Conservation (phyloP, 2,797 vertebrate species). For the Phalloptychus januarius region DNA sequence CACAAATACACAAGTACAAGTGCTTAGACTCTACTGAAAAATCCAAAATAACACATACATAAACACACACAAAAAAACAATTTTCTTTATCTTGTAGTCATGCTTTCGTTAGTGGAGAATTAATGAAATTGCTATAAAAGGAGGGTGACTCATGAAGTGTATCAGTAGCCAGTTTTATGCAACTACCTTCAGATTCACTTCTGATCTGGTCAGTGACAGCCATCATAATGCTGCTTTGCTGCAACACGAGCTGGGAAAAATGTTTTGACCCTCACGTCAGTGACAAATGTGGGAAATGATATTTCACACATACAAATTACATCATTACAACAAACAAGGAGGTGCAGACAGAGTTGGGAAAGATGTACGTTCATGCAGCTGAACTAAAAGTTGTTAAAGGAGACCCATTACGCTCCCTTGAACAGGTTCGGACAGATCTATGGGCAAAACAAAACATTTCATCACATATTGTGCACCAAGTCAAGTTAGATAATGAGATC, state of each 20-base stretch:
- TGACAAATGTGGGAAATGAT: neutral
- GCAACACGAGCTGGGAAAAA: neutral
- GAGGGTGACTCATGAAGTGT: slow-evolving; percentile 18
- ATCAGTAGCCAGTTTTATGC: slow-evolving; percentile 25
- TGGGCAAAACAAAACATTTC: no score
- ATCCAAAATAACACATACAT: neutral
- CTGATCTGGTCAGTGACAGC: neutral
- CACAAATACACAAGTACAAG: slow-evolving; percentile 13
- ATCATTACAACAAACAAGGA: neutral
- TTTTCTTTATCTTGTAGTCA: neutral
- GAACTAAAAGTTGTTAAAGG: neutral
- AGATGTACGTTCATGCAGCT: neutral
- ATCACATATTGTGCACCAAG: no score
- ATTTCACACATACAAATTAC: neutral
- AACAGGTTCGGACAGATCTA: no score
- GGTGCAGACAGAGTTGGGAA: neutral
- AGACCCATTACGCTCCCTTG: no score
- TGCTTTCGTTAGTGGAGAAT: slow-evolving; percentile 15
- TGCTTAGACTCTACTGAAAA: neutral
- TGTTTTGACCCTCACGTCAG: neutral
- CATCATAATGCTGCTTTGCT: neutral
- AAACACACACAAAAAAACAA: neutral
- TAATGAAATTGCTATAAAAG: slow-evolving; percentile 9
- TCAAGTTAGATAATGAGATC: no score
- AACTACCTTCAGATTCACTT: slow-evolving; percentile 16